Percentiles rank a stretch among this genome's conserved stretches.
Conservation (phyloP, 1,140 invertebrate genomes). For the Drosophila littoralis region DNA sequence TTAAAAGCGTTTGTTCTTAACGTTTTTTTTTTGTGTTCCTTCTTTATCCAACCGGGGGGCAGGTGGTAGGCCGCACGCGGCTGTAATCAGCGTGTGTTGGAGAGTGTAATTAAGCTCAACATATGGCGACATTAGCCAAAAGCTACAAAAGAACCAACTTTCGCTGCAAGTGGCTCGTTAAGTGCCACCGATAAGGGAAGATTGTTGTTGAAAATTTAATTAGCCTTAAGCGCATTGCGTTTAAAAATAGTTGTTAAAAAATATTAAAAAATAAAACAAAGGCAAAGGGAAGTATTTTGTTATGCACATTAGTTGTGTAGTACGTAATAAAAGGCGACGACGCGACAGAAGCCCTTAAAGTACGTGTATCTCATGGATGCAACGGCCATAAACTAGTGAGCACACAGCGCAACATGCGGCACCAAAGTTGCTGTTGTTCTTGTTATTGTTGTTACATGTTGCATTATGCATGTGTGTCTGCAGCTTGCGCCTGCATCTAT, state of each 20-base stretch:
- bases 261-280: conserved; percentile 2
- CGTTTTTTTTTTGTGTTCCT: neutral
- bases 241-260: conserved; percentile 40
- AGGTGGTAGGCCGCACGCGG: conserved; percentile 24
- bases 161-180: conserved; percentile 31
- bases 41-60: conserved; percentile 3
- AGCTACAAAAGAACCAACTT: conserved; percentile 27
- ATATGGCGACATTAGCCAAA: conserved; percentile 32
- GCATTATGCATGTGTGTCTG: conserved; percentile 47
- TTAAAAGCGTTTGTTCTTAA: conserved; percentile 45
- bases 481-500: conserved; percentile 36
- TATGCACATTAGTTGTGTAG: conserved; percentile 48
- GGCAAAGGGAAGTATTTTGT: conserved; percentile 27
- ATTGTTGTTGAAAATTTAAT: conserved; percentile 65
- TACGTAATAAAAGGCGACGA: conserved; percentile 30
- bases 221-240: conserved; percentile 65
- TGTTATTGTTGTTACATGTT: conserved; percentile 24
- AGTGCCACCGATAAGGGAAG: conserved; percentile 56
- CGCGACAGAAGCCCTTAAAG: conserved; percentile 69
- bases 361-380: conserved; percentile 61
- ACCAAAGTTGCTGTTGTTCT: conserved; percentile 5
- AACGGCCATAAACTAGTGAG: conserved; percentile 62
- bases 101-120: conserved; percentile 45
- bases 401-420: conserved; percentile 55
- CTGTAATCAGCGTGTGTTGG: conserved; percentile 41